Conservation (phyloP, 2,113 vertebrate genomes). For the Oxyura jamaicensis region DNA sequence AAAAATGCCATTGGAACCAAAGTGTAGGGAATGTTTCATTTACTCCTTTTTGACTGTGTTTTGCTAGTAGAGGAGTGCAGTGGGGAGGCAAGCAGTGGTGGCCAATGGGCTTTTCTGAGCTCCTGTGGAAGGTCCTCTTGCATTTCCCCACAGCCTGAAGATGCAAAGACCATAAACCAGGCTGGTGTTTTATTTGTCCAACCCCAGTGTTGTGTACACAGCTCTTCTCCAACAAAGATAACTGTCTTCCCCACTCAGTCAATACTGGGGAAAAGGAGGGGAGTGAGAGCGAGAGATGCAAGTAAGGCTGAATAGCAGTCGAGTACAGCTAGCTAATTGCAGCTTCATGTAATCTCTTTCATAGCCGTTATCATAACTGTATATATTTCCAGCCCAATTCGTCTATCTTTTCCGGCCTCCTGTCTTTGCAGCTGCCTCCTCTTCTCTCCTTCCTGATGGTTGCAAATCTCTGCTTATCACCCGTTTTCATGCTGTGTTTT, state of each 20-base stretch:
- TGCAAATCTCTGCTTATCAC: conserved; percentile 77
- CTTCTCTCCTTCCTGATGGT: conserved; percentile 68
- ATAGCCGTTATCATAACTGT: conserved; percentile 14
- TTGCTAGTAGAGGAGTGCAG: not conserved
- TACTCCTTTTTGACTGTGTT: not conserved
- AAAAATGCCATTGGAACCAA: not conserved
- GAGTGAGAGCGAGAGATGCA: not conserved
- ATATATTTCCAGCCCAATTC: conserved; percentile 71
- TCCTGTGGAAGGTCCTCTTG: not conserved
- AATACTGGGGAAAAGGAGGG: conserved; percentile 2
- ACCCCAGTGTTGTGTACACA: not conserved
- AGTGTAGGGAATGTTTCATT: not conserved
- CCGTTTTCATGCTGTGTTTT: conserved; percentile 75
- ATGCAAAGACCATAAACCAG: not conserved
- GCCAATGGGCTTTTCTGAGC: not conserved
- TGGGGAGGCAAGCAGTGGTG: not conserved
- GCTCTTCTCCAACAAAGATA: conserved; percentile 8
- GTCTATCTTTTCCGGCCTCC: conserved; percentile 62
- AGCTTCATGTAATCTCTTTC: conserved; percentile 55
- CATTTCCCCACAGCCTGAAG: not conserved
- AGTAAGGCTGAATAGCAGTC: conserved; percentile 35
- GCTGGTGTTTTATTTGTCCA: not conserved
- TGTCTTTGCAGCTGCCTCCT: conserved; percentile 77
- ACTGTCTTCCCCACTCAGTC: not conserved
- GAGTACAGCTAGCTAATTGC: conserved; percentile 41